Evolutionary conservation across 1,140 invertebrate genomes (phyloP).

Genomic region (Drosophila sturtevanti): DNA sequence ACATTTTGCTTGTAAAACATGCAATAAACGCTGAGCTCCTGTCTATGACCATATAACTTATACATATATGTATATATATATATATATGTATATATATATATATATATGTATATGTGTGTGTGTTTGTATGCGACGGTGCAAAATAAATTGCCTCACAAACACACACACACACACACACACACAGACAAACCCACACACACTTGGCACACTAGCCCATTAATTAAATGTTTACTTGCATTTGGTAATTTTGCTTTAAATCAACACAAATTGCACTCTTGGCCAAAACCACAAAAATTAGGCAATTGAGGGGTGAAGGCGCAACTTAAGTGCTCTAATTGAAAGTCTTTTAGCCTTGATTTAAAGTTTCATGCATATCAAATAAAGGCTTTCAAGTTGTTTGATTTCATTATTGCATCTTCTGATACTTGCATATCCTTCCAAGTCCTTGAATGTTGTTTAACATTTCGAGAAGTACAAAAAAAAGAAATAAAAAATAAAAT

Average conservation of each 20-base stretch:
- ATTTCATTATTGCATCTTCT: no score
- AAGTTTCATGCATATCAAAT: no score
- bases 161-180: slow-evolving; percentile 35
- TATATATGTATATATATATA: background rate
- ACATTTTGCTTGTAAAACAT: slow-evolving; percentile 63
- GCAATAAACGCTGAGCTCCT: slow-evolving; percentile 51
- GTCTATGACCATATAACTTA: slow-evolving; percentile 20
- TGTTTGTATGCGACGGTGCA: slow-evolving; percentile 26
- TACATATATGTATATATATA: slow-evolving; percentile 1
- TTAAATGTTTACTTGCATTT: slow-evolving; percentile 46
- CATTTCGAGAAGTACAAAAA: no score
- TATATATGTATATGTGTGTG: background rate
- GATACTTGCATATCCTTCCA: no score
- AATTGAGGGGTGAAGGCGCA: background rate
- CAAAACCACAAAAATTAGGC: background rate
- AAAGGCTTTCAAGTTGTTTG: no score
- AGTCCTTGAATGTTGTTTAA: no score
- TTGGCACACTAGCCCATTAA: slow-evolving; percentile 56
- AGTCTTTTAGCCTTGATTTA: no score
- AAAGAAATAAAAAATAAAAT: no score
- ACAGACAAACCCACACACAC: slow-evolving; percentile 29
- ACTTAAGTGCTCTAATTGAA: no score
- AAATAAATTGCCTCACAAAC: slow-evolving; percentile 61
- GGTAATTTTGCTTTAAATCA: slow-evolving; percentile 4
- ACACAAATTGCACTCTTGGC: background rate